Evolutionary conservation across 2,113 vertebrate species (phyloP), one percentile per base, ranked within the genome.

Genomic region (Grammomys dolichurus): DNA sequence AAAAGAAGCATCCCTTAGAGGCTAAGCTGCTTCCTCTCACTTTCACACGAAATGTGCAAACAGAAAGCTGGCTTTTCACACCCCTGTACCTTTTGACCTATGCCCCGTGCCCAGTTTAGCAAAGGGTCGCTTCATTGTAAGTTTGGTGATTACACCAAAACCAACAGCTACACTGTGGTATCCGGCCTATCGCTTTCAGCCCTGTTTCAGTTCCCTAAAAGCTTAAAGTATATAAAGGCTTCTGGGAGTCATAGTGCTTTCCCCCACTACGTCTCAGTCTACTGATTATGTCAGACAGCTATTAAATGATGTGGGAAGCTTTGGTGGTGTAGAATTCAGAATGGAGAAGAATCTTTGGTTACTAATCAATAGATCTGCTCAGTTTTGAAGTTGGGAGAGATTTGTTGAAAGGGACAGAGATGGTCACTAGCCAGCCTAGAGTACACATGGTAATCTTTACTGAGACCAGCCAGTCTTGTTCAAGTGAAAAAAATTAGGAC

Each of bases 191-290:
- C 17, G 40, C 20, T 73, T 84, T 48, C 22, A 63, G 28, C 9
- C 69, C 12, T n/a, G 19, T 54, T 56, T 6, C 43, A 89, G 16
- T 82, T 87, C 26, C 28, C 17, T 89, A 14, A 3, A 70, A 85
- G 13, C 87, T 95, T 88, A 77, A 87, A 48, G 40, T 76, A 19
- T 13, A 63, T 70, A 89, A 89, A 88, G 82, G 31, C 43, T 82
- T 26, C 28, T 33, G 31, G 46, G 80, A 75, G 14, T 86, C 86
- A 6, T 16, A 80, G 19, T 12, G 75, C n/a, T n/a, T 20, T 65
- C 63, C n/a, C 26, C 7, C 0, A 36, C 22, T 76, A 92, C 70
- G 58, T 72, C 31, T 33, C 48, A 7, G 12, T 77, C 40, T 90
- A 17, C 28, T 60, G 14, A 77, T 92, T 94, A 3, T 91, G 56